Base-by-base conservation (phyloP, 2,888 invertebrate species). In the Hedychridium roseum region DNA sequence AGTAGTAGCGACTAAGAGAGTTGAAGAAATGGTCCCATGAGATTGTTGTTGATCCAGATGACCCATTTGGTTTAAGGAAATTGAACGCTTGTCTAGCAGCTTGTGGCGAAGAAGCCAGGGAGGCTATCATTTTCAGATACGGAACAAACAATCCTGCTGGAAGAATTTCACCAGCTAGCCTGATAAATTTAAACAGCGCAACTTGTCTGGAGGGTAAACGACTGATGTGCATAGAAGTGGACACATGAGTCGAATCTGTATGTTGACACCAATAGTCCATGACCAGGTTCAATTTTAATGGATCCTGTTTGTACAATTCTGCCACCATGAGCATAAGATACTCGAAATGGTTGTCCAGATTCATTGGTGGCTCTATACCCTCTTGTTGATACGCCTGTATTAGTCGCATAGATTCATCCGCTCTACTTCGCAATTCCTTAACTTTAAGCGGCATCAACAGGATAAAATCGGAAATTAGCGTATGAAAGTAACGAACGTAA, bases 361-460 rank as follows among this genome's bases (percentile, higher is more conserved):
- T 88, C 5, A 86, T 84, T 2, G 92, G 92, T 5, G 91, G 86
- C 44, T 89, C 86, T 11, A 94, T 80, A 0, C 92, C 92, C 73
- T 92, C 91, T 52, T 88, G 84, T 5, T 84, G 82, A 79, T 89
- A 90, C 66, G 88, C 86, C 56, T 88, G 86, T 30, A 89, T 86
- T 1, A 91, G 88, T 49, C 92, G 85, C 9, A 92, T 90, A 1
- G 90, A 89, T 78, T 97, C 97, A 78, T 97, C 96, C 0, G 94
- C 95, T 63, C 91, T 84, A 66, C 88, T 88, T 37, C 91, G 82
- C 50, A 93, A 79, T 73, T 92, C 92, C 65, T 91, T 91, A 0
- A 92, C 86, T 85, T 95, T 96, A 36, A 94, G 85, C 42, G 95
- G 96, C 92, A 96, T 92, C 43, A 91, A 85, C 54, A 92, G 89